phyloP scores from a whole-genome alignment of 2,113 vertebrate genomes.

The Ondatra zibethicus region DNA sequence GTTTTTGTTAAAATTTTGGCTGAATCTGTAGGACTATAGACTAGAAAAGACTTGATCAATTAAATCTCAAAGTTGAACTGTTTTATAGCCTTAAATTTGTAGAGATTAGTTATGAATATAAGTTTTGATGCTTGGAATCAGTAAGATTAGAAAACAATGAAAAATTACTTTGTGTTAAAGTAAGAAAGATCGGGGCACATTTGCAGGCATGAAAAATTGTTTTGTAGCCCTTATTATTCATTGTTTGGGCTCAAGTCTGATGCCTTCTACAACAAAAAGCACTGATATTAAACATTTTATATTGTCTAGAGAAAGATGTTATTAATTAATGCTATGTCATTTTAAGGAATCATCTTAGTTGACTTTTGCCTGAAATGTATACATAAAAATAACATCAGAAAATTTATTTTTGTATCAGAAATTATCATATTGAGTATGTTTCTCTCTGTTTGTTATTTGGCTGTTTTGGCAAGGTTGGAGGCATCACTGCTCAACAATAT shows the following conservation, averaged over 20 bases:
- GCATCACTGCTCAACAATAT: background rate
- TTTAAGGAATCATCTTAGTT: background rate
- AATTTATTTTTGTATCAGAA: background rate
- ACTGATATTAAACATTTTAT: background rate
- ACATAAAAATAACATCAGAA: background rate
- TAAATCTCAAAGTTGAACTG: background rate
- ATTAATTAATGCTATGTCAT: background rate
- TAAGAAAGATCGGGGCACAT: background rate
- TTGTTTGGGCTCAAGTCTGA: background rate
- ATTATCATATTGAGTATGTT: background rate
- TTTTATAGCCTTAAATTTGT: background rate
- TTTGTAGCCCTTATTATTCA: background rate
- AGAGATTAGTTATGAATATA: background rate
- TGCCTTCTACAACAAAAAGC: background rate
- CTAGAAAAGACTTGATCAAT: background rate
- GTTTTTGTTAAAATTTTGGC: background rate
- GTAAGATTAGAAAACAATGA: background rate
- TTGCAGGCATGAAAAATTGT: background rate
- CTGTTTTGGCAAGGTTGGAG: background rate
- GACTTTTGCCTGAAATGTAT: slow-evolving; percentile 7
- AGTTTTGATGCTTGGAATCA: slow-evolving; percentile 1
- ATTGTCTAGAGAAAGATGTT: background rate
- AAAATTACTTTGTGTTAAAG: background rate
- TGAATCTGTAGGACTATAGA: background rate
- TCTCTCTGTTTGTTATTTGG: background rate